Evolutionary conservation across 1,140 invertebrate genomes (phyloP).

Genomic region (Pogonognathellus flavescens): DNA sequence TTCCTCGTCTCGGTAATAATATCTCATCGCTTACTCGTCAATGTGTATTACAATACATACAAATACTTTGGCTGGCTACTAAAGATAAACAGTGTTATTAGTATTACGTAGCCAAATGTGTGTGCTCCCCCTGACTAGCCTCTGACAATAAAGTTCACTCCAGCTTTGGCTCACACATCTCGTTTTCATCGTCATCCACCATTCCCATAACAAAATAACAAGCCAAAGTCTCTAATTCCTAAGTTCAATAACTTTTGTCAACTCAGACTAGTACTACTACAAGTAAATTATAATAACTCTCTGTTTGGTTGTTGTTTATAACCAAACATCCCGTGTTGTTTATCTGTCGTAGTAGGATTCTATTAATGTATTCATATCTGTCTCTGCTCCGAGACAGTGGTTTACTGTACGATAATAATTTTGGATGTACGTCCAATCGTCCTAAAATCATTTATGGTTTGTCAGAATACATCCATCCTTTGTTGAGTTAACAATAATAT

Average conservation of each 20-base stretch:
- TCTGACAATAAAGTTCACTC: slow-evolving; percentile 32
- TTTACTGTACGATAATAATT: slow-evolving; percentile 19
- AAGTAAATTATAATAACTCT: too few relatives aligned
- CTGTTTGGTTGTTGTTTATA: too few relatives aligned
- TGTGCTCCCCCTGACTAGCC: background rate
- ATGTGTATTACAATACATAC: background rate
- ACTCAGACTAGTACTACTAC: background rate
- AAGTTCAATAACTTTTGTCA: slow-evolving; percentile 43
- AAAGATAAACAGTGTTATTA: slow-evolving; percentile 34
- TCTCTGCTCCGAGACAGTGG: background rate
- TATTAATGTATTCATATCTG: slow-evolving; percentile 10
- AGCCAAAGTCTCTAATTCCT: slow-evolving; percentile 14
- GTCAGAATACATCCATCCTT: background rate
- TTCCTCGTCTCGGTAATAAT: background rate
- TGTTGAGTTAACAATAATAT: slow-evolving; percentile 33
- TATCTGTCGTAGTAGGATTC: background rate
- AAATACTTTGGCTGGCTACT: background rate
- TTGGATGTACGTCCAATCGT: background rate
- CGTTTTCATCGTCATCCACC: too few relatives aligned
- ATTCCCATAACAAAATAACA: background rate
- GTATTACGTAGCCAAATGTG: slow-evolving; percentile 19
- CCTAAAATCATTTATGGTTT: background rate
- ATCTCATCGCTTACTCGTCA: background rate
- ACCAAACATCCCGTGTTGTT: background rate
- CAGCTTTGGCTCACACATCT: background rate